A percentile compares a stretch with the other conserved stretches of the same genome.
Conservation (phyloP, 2,888 invertebrate species). For the Tetanocera ferruginea region DNA sequence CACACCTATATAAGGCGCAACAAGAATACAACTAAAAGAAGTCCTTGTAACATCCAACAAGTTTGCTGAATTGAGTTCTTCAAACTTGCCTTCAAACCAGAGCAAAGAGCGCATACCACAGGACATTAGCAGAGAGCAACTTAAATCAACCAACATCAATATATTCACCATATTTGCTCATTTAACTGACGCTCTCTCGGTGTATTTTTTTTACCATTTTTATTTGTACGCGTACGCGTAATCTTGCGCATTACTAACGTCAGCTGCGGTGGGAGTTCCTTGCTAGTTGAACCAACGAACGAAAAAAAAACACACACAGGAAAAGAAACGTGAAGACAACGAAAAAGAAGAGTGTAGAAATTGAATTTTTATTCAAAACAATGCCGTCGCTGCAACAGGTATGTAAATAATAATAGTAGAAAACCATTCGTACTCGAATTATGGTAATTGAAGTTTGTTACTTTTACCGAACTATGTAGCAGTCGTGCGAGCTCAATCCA, state of each 20-base stretch:
- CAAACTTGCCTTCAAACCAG: background rate
- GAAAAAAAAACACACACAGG: slow-evolving; percentile 40
- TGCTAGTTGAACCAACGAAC: background rate
- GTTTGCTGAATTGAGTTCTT: background rate
- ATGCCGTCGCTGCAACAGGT: slow-evolving; percentile 70
- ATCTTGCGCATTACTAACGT: slow-evolving; percentile 15
- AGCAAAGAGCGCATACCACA: background rate
- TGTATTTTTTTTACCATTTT: background rate
- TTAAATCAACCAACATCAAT: background rate
- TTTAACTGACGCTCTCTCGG: slow-evolving; percentile 7
- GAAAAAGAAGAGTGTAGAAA: slow-evolving; percentile 59
- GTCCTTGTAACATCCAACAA: background rate
- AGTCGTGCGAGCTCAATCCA: background rate
- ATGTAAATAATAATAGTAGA: slow-evolving; percentile 65
- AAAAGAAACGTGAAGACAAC: slow-evolving; percentile 42
- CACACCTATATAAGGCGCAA: background rate
- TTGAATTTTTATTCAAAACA: slow-evolving; percentile 69
- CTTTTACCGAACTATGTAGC: slow-evolving; percentile 1
- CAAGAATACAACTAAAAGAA: slow-evolving; percentile 4
- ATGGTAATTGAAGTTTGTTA: slow-evolving; percentile 26
- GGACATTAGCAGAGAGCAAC: background rate
- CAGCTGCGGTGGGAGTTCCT: slow-evolving; percentile 21
- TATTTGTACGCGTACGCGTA: slow-evolving; percentile 2
- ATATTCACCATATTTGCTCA: background rate
- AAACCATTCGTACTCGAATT: slow-evolving; percentile 43